Percentiles rank a stretch among this genome's conserved stretches.
Evolutionary conservation across 2,797 vertebrate species (phyloP).

Genomic region (Arctocebus calabarensis): DNA sequence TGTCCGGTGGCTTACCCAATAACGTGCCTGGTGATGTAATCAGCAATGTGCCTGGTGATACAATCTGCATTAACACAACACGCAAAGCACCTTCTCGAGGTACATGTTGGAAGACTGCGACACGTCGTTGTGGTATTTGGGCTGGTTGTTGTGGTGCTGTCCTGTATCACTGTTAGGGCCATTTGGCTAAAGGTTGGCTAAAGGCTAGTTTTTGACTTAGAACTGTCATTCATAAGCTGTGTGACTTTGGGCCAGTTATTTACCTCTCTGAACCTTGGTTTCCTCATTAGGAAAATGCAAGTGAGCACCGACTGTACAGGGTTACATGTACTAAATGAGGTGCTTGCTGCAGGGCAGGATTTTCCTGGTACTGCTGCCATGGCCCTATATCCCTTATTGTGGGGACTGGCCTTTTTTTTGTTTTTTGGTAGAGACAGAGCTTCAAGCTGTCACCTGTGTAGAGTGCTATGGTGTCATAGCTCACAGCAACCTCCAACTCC

Average conservation of each 20-base stretch:
- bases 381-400: rapidly evolving
- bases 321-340: rapidly evolving
- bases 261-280: neutral
- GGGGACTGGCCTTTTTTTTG: neutral
- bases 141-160: rapidly evolving
- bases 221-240: neutral
- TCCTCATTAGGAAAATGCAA: neutral
- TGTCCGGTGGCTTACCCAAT: neutral
- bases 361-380: rapidly evolving
- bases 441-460: no score
- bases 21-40: neutral
- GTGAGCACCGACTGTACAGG: rapidly evolving
- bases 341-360: neutral
- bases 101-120: rapidly evolving
- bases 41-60: neutral
- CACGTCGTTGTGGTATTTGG: rapidly evolving
- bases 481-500: no score
- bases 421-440: no score
- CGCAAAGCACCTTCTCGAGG: rapidly evolving
- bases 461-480: no score
- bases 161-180: no score
- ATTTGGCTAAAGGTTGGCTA: neutral
- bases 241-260: neutral
- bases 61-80: rapidly evolving
- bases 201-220: neutral